Evolutionary conservation across 2,113 vertebrate genomes (phyloP), one percentile per base, ranked within the genome.

Genomic region (Centropus bengalensis): DNA sequence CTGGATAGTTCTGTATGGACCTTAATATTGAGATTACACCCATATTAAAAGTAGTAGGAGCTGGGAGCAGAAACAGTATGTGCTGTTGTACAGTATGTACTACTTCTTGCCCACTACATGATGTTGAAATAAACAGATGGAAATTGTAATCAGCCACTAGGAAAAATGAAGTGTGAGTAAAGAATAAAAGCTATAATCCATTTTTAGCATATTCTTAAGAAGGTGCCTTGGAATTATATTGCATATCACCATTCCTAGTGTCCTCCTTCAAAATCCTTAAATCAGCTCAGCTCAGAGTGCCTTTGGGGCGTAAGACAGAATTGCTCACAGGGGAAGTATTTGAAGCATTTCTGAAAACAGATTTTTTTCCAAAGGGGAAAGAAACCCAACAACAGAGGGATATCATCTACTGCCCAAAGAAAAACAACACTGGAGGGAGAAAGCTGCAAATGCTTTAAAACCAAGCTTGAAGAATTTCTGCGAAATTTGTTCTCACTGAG

Each of bases 251-350:
- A 86, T 60, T 88, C 71, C 85, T 85, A 91, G 44, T 56, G 60
- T 70, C 56, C 78, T 74, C 33, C 68, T 91, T 52, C 59, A 96
- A 95, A 96, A 96, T 95, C 85, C 93, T 83, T 85, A 91, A 97
- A 96, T 95, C 91, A 63, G 82, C 95, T 95, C 93, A 93, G 95
- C 88, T 90, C 85, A 96, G 89, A 81, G 58, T 90, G 89, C 93
- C 95, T 88, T 89, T 93, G 54, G 88, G 96, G 87, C 93, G 64
- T 74, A 69, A 81, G 68, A 59, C 49, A 70, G 78, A 91, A 87
- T 55, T 80, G 79, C 79, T 94, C 56, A 59, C 64, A 90, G 89
- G 75, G 75, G 52, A 95, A 83, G 64, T 68, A 94, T 93, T 52
- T 92, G 71, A 95, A 95, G 87, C 89, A 59, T 86, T 96, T 88